Conservation (phyloP, 2,888 invertebrate genomes). For the Slavum lentiscoides region DNA sequence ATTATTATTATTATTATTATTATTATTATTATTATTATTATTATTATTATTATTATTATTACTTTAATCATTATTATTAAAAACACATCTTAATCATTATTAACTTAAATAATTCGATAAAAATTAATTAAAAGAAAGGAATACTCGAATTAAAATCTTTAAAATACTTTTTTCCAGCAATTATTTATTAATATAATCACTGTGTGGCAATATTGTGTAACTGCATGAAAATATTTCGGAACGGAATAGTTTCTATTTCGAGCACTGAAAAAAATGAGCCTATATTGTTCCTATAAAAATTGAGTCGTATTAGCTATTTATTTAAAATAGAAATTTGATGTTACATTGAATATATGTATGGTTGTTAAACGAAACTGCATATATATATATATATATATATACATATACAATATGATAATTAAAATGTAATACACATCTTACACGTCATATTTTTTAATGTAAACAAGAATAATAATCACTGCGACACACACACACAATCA, state of each 20-base stretch:
- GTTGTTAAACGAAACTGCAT: slow-evolving; percentile 7
- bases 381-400: background rate
- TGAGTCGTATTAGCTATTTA: slow-evolving; percentile 37
- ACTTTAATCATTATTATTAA: background rate
- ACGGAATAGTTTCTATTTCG: slow-evolving; percentile 1
- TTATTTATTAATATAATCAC: background rate
- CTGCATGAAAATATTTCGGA: background rate
- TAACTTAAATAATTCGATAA: background rate
- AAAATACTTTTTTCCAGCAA: background rate
- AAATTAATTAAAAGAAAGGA: background rate
- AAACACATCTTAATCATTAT: background rate
- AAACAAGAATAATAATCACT: slow-evolving; percentile 20
- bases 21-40: too few relatives aligned
- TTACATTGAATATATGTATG: slow-evolving; percentile 19
- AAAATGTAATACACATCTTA: slow-evolving; percentile 4
- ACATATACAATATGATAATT: background rate
- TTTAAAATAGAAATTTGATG: slow-evolving; percentile 25
- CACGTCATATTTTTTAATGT: slow-evolving; percentile 19
- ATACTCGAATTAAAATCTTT: background rate
- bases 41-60: background rate
- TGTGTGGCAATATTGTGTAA: background rate
- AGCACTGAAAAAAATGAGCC: slow-evolving; percentile 32
- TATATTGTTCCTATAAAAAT: slow-evolving; percentile 43
- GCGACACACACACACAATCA: background rate
- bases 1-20: too few relatives aligned